Percentiles rank a stretch among this genome's conserved stretches.
These are phyloP conservation scores for Athene cunicularia DNA, from an alignment of 2,113 vertebrate genomes.

Conservation along the genomic window DNA sequence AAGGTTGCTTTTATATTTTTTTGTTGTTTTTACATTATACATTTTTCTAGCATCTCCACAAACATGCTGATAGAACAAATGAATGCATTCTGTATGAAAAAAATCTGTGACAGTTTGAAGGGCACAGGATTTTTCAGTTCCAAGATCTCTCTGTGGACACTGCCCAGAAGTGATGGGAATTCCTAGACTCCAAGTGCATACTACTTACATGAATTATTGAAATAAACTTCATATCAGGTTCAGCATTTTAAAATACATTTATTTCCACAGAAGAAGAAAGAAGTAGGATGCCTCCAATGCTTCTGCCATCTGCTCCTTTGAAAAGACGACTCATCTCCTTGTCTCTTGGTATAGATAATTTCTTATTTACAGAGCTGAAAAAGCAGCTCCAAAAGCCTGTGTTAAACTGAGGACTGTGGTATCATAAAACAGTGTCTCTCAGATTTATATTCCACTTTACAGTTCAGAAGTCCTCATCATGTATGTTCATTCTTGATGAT, in stretches of 20 bases:
- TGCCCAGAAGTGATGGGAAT: constrained; percentile 67
- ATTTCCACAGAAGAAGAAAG: constrained; percentile 48
- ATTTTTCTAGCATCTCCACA: constrained; percentile 13
- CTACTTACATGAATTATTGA: constrained; percentile 68
- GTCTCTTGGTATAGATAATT: constrained; percentile 17
- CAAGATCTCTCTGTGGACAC: constrained; percentile 44
- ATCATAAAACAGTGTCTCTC: not conserved
- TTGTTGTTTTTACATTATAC: not conserved
- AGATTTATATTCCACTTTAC: not conserved
- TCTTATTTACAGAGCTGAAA: constrained; percentile 49
- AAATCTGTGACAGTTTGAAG: constrained; percentile 7
- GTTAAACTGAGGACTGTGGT: not conserved
- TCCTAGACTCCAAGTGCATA: constrained; percentile 29
- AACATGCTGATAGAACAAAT: constrained; percentile 43
- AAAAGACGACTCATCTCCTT: not conserved
- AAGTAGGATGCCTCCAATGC: not conserved
- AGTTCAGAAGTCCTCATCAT: not conserved
- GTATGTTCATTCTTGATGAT: not conserved
- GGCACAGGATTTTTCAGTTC: constrained; percentile 33
- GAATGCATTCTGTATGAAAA: constrained; percentile 1
- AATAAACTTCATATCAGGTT: constrained; percentile 64
- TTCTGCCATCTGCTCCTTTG: constrained; percentile 60
- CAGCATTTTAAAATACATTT: constrained; percentile 60
- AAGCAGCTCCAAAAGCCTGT: not conserved
- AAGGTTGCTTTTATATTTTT: not conserved